Evolutionary conservation across 1,140 invertebrate species (phyloP), one percentile per base, ranked within the genome.

Genomic region (Phocides pigmalion): DNA sequence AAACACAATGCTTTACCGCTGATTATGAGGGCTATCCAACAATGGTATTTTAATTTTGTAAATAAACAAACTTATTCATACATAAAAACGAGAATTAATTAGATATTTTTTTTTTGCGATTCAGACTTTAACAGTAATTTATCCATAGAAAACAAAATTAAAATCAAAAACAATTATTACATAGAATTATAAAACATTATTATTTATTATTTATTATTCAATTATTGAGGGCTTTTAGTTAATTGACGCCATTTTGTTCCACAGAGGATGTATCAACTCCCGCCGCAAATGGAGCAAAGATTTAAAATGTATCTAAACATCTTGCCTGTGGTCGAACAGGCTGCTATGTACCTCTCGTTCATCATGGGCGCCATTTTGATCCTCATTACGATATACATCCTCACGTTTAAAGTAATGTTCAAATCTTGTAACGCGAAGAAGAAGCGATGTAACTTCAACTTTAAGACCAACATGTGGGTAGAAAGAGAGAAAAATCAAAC

Each of bases 251-350:
- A 68, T 71, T 81, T 76, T 71, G 75, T 42, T 88, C 90, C 71
- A 56, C 91, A 97, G 96, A 93, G 93, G 74, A 94, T 97, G 94
- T 91, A 93, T 61, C 84, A 92, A 4, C 85, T 97, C 2, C 95
- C 96, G 0, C 82, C 93, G 1, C 76, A 65, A 0, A 81, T 97
- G 72, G 91, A 93, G 20, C 84, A 90, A 3, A 93, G 93, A n/a
- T 96, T 97, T 79, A 93, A 93, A 67, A 78, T 97, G 0, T 96
- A 96, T 66, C 77, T 97, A 0, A 95, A 95, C 61, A 86, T 95
- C 0, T 74, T 95, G 4, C 96, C 96, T 3, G 63, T 93, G 0
- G 79, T 93, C 0, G 93, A 95, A 76, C 81, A 92, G 11, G 75
- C 92, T 0, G 77, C 92, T 0, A 94, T 93, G 69, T 96, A 95